These are phyloP conservation scores for Sarcoramphus papa DNA, from an alignment of 2,797 vertebrate genomes.

Conservation along the genomic window DNA sequence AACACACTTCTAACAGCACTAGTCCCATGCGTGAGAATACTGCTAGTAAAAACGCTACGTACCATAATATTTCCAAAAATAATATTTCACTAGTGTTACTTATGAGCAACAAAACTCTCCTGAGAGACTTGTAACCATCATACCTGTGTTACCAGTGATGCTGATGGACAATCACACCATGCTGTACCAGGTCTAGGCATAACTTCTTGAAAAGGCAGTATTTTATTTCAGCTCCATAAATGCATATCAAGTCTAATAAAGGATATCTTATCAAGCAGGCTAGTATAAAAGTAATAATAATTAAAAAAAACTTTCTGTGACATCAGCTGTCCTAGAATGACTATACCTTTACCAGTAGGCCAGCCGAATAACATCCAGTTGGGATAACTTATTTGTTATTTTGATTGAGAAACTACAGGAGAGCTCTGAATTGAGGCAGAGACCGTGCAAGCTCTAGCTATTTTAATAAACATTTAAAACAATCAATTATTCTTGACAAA, in stretches of 20 bases:
- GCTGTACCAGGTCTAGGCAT: background rate
- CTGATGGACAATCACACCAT: background rate
- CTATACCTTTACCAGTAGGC: background rate
- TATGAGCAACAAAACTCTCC: background rate
- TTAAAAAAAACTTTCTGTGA: background rate
- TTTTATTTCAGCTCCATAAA: background rate
- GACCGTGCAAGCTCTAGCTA: background rate
- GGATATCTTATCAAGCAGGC: background rate
- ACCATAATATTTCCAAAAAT: background rate
- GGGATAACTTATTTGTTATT: background rate
- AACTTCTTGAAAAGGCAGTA: background rate
- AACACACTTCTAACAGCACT: background rate
- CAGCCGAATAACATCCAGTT: background rate
- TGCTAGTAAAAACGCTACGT: rapidly evolving
- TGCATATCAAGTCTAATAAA: background rate
- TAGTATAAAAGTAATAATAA: background rate
- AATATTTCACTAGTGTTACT: background rate
- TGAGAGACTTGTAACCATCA: background rate
- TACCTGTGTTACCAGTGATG: background rate
- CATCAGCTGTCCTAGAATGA: background rate
- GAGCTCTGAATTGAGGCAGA: background rate
- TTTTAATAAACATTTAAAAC: background rate
- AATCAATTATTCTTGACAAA: background rate
- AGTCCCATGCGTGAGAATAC: background rate
- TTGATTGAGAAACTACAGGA: background rate